Evolutionary conservation across 2,113 vertebrate species (phyloP).

Genomic region (Peromyscus maniculatus): DNA sequence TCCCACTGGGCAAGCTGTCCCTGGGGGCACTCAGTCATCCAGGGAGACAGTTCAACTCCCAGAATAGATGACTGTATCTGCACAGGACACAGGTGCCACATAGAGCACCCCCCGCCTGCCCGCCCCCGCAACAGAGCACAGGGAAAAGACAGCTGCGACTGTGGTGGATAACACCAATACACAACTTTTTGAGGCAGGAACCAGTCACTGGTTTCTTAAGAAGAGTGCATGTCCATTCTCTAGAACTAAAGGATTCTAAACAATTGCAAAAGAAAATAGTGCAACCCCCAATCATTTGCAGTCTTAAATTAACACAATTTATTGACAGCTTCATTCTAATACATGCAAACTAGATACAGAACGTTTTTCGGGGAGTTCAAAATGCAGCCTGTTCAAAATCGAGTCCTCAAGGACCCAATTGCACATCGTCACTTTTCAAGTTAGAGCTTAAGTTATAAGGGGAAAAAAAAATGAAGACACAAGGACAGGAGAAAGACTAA

Average conservation of each 20-base stretch:
- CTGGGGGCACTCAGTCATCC: accelerated
- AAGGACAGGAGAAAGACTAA: accelerated
- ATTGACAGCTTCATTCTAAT: background rate
- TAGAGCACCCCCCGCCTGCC: accelerated
- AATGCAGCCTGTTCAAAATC: background rate
- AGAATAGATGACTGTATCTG: background rate
- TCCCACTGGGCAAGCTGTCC: accelerated
- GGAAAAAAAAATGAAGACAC: background rate
- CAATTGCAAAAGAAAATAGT: background rate
- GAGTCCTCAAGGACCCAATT: too few species aligned
- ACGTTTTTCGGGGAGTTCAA: background rate
- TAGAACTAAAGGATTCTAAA: background rate
- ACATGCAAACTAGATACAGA: background rate
- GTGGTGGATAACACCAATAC: accelerated
- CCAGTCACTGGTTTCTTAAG: background rate
- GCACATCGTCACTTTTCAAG: background rate
- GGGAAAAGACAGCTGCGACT: accelerated
- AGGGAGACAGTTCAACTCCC: background rate
- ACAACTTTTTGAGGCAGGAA: background rate
- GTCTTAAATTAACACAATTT: background rate
- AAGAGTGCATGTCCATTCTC: background rate
- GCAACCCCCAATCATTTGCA: background rate
- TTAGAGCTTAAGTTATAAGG: background rate
- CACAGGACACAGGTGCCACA: background rate
- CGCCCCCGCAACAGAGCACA: accelerated